These are phyloP conservation scores for Lates calcarifer DNA, from an alignment of 2,113 vertebrate genomes.

Conservation along the genomic window DNA sequence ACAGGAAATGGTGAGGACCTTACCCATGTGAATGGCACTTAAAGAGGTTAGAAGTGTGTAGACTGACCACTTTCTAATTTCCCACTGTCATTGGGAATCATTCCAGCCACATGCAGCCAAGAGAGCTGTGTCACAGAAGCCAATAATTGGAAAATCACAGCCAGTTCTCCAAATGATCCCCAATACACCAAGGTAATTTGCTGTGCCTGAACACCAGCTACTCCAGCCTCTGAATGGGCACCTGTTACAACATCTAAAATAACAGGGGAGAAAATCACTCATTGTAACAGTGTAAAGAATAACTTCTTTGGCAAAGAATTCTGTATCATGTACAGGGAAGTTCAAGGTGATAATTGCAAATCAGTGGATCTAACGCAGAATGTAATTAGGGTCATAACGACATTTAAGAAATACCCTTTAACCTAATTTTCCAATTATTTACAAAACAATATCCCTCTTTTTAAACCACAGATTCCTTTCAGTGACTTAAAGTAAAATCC, in stretches of 20 bases:
- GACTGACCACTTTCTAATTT: slow-evolving; percentile 59
- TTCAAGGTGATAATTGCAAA: neutral
- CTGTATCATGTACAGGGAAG: neutral
- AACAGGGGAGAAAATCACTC: neutral
- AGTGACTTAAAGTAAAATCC: neutral
- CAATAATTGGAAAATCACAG: slow-evolving; percentile 80
- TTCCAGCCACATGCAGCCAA: slow-evolving; percentile 42
- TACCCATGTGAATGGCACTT: slow-evolving; percentile 18
- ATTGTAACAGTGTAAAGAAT: slow-evolving; percentile 17
- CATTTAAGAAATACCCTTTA: neutral
- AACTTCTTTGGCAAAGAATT: neutral
- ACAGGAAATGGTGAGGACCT: slow-evolving; percentile 2
- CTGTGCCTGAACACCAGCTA: slow-evolving; percentile 65
- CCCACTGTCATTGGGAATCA: slow-evolving; percentile 56
- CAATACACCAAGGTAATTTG: slow-evolving; percentile 71
- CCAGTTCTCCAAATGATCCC: slow-evolving; percentile 73
- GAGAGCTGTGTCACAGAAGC: slow-evolving; percentile 61
- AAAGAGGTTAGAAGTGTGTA: slow-evolving; percentile 32
- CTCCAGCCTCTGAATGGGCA: slow-evolving; percentile 51
- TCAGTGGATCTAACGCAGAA: neutral
- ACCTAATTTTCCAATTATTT: neutral
- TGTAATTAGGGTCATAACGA: neutral
- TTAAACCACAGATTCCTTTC: neutral
- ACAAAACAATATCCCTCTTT: neutral
- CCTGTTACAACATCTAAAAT: slow-evolving; percentile 48